Conservation (phyloP, 2,113 vertebrate species). For the Nycticorax nycticorax region DNA sequence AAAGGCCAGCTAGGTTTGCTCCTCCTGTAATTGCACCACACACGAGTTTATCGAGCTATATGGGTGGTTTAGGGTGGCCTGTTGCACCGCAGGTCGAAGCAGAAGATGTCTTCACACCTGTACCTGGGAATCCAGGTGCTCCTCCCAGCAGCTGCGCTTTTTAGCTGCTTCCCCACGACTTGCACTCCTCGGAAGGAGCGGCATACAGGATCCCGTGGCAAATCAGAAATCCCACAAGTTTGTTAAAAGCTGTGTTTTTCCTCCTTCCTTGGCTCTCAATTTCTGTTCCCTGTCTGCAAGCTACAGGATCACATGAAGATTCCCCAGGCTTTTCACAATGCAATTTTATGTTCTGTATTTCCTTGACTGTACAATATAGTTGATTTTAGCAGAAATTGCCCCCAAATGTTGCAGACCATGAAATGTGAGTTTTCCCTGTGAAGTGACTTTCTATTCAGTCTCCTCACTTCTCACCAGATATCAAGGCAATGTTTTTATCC, state of each 20-base stretch:
- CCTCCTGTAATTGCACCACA: not conserved
- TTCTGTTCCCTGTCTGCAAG: not conserved
- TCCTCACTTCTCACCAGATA: not conserved
- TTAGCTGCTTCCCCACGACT: not conserved
- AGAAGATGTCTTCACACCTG: not conserved
- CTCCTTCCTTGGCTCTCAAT: not conserved
- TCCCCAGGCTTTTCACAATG: not conserved
- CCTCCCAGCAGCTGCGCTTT: not conserved
- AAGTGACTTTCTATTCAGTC: constrained; percentile 7
- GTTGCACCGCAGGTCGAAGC: not conserved
- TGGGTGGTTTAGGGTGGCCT: not conserved
- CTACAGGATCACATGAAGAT: not conserved
- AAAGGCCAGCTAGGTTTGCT: not conserved
- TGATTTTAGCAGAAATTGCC: constrained; percentile 28
- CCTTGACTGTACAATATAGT: not conserved
- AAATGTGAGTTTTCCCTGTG: constrained; percentile 3
- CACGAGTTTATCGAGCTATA: not conserved
- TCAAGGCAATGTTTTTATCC: not conserved
- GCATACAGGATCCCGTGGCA: not conserved
- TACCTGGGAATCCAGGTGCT: not conserved
- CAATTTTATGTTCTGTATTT: not conserved
- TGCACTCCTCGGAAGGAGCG: not conserved
- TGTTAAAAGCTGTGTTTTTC: not conserved
- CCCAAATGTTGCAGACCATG: not conserved
- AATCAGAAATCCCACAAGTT: not conserved